A percentile compares a stretch with the other conserved stretches of the same genome.
These are phyloP conservation scores for Rynchops niger DNA, from an alignment of 2,113 vertebrate genomes.

Conservation along the genomic window DNA sequence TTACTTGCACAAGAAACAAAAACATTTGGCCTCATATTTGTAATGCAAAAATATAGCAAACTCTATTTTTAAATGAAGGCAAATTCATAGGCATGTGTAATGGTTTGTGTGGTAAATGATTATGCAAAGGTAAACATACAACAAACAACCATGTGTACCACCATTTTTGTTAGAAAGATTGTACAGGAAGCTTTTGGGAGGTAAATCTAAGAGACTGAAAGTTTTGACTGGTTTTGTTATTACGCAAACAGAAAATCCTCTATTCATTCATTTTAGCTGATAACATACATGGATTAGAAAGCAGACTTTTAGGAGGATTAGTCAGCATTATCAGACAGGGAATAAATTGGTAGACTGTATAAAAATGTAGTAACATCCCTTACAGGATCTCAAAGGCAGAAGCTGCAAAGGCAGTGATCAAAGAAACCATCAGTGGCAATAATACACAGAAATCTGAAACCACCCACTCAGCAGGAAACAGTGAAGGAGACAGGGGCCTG, in stretches of 20 bases:
- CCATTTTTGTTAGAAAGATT: not conserved
- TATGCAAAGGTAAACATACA: not conserved
- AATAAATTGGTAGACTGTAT: not conserved
- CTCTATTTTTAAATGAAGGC: not conserved
- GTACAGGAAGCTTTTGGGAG: not conserved
- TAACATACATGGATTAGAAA: slow-evolving; percentile 37
- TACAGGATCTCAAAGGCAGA: not conserved
- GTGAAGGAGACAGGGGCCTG: not conserved
- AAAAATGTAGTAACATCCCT: not conserved
- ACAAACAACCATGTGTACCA: not conserved
- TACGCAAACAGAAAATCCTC: slow-evolving; percentile 57
- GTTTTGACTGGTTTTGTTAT: slow-evolving; percentile 24
- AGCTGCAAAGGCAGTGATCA: not conserved
- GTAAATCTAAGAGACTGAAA: slow-evolving; percentile 21
- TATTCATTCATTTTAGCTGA: slow-evolving; percentile 34
- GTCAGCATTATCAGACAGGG: slow-evolving; percentile 12
- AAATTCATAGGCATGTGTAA: not conserved
- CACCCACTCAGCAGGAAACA: not conserved
- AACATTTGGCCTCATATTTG: not conserved
- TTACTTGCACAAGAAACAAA: not conserved
- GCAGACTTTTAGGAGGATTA: slow-evolving; percentile 51
- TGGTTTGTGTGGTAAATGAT: not conserved
- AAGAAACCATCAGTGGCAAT: not conserved
- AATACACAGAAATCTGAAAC: not conserved
- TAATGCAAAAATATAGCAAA: not conserved